Conservation (phyloP, 2,888 invertebrate genomes). For the Disparrhopalites patrizii region DNA sequence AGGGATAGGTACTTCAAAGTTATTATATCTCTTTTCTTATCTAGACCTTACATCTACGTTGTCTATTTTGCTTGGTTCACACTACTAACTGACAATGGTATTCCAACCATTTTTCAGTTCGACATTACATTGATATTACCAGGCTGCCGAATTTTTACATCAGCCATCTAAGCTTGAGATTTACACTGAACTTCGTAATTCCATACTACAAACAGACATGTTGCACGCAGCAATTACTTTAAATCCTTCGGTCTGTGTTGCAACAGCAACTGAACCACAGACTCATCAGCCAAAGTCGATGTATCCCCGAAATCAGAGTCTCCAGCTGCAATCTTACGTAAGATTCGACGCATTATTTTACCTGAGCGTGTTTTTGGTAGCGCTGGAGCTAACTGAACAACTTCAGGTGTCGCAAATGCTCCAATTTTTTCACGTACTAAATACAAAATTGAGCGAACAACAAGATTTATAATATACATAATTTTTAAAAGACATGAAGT, state of each 20-base stretch:
- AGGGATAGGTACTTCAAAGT: no score
- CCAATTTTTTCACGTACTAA: slow-evolving; percentile 87
- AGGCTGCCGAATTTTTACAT: not conserved
- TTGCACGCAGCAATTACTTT: not conserved
- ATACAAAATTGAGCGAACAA: slow-evolving; percentile 16
- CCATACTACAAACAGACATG: not conserved
- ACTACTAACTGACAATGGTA: no score
- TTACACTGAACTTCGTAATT: not conserved
- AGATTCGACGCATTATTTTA: slow-evolving; percentile 94
- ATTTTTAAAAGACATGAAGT: not conserved
- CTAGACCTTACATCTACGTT: no score
- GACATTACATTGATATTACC: not conserved
- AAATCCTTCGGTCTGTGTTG: slow-evolving; percentile 61
- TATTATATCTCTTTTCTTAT: no score
- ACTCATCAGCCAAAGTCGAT: slow-evolving; percentile 88
- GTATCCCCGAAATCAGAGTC: slow-evolving; percentile 88
- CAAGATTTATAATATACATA: not conserved
- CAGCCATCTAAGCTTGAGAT: not conserved
- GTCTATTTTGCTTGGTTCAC: no score
- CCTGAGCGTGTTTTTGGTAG: slow-evolving; percentile 96
- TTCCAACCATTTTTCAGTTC: not conserved
- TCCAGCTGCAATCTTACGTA: slow-evolving; percentile 86
- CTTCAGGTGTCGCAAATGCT: slow-evolving; percentile 92
- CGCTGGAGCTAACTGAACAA: slow-evolving; percentile 87
- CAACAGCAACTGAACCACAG: slow-evolving; percentile 77